Base-by-base conservation (phyloP, 2,113 vertebrate genomes). In the Elephantulus edwardii region DNA sequence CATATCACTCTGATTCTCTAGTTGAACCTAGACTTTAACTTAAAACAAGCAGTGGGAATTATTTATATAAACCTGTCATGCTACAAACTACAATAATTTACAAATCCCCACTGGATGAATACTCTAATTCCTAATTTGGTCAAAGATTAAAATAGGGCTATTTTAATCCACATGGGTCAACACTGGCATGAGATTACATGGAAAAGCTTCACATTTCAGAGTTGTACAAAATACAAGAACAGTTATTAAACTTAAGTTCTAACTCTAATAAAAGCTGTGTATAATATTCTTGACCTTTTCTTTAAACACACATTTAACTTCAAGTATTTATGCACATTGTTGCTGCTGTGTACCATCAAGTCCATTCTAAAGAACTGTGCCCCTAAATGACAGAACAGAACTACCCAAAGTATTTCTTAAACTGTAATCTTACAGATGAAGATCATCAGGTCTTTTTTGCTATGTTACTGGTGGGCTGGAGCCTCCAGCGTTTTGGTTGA, bases 101-200 rank as follows among this genome's bases (percentile, higher is more conserved):
- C 93, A 97, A 97, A 98, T 96, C 96, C 98, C 97, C 96, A 97
- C 96, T 96, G 96, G 97, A 95, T 54, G 97, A 97, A 98, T 94
- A 95, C 7, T 96, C 94, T 97, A 98, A 97, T 97, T 98, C 98
- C 98, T 98, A 98, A 98, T 99, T 98, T 98, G 98, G 98, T 98
- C 98, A 98, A 96, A 96, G 97, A 96, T 97, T 97, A 98, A 97
- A 98, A 97, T 93, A 96, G 89, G 88, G 94, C 96, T 97, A 98
- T 98, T 98, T 98, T 97, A 98, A 98, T 98, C 97, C 97, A 97
- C 94, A 95, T 97, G 97, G 98, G 97, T 98, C 97, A 98, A 97
- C 97, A 97, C n/a, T 98, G 97, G 98, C 97, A 98, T 96, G 93
- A 97, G 94, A 98, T 96, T 96, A 97, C 93, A 98, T 96, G 96